These are phyloP conservation scores for Geodia barretti DNA, from an alignment of 37 sponge, comb jelly and placozoan genomes.

Conservation along the genomic window DNA sequence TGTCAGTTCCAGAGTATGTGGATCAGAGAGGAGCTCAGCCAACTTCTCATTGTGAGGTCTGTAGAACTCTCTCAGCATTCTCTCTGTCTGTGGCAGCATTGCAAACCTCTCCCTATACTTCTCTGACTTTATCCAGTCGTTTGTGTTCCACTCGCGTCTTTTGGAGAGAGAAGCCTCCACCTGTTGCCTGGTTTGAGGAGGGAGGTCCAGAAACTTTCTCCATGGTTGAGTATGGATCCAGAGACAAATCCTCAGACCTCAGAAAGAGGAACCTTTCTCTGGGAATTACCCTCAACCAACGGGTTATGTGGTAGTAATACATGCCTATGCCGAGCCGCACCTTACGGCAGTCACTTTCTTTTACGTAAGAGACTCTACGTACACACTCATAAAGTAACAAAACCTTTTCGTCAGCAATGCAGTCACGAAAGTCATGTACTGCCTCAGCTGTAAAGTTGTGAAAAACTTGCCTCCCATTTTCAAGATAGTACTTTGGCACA, in stretches of 20 bases:
- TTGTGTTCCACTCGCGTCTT: background rate
- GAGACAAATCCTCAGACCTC: constrained; percentile 12
- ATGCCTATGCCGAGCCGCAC: constrained; percentile 26
- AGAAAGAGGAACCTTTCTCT: constrained; percentile 15
- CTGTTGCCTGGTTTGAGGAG: background rate
- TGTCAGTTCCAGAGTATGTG: too few relatives aligned
- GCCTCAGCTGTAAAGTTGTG: constrained; percentile 17
- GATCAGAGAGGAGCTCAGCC: constrained; percentile 42
- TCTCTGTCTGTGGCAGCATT: constrained; percentile 34
- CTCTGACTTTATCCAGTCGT: constrained; percentile 18
- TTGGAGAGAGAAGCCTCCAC: background rate
- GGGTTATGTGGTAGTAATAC: constrained; percentile 33
- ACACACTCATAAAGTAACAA: too few relatives aligned
- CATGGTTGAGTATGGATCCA: background rate
- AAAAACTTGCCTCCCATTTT: constrained; percentile 1
- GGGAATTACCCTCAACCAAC: constrained; percentile 39
- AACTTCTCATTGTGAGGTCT: constrained; percentile 41
- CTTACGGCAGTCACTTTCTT: background rate
- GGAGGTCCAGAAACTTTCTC: constrained; percentile 7
- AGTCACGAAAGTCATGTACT: constrained; percentile 11
- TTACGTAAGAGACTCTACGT: too few relatives aligned
- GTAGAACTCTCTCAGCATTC: constrained; percentile 16
- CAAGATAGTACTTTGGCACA: background rate
- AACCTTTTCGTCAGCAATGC: background rate
- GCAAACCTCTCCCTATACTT: constrained; percentile 17